These are phyloP conservation scores for Lepus timidus DNA, from an alignment of 2,113 vertebrate species.

Conservation along the genomic window DNA sequence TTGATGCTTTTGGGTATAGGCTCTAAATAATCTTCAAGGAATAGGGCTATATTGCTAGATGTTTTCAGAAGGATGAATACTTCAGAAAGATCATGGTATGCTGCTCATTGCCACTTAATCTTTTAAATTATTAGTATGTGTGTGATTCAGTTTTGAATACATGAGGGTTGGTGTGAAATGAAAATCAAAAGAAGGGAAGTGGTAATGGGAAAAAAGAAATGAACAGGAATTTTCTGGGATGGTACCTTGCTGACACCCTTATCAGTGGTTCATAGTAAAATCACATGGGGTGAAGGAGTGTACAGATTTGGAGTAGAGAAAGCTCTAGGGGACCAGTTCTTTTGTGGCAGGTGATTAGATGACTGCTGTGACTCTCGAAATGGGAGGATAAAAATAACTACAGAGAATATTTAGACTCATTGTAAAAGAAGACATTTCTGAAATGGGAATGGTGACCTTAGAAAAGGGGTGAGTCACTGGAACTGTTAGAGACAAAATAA, in stretches of 20 bases:
- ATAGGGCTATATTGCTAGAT: background rate
- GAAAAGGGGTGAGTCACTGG: slow-evolving; percentile 59
- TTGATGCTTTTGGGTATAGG: background rate
- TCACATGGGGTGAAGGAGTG: background rate
- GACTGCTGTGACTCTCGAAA: background rate
- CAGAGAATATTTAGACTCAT: slow-evolving; percentile 57
- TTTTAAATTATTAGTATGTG: slow-evolving; percentile 25
- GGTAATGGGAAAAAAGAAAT: background rate
- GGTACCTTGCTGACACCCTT: background rate
- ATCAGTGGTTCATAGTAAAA: background rate
- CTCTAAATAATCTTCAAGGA: background rate
- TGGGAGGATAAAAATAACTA: slow-evolving; percentile 14
- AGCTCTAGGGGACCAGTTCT: background rate
- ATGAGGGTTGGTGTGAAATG: background rate
- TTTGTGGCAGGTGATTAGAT: background rate
- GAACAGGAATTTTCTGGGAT: background rate
- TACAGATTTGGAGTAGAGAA: background rate
- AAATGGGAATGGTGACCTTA: slow-evolving; percentile 63
- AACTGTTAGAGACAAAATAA: slow-evolving; percentile 52
- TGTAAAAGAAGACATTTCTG: slow-evolving; percentile 62
- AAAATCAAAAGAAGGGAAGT: background rate
- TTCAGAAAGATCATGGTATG: background rate
- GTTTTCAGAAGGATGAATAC: background rate
- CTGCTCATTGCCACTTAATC: background rate
- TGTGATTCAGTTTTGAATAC: slow-evolving; percentile 27